phyloP scores from a whole-genome alignment of 37 sponge, comb jelly and placozoan genomes.

The Haliclona indistincta region DNA sequence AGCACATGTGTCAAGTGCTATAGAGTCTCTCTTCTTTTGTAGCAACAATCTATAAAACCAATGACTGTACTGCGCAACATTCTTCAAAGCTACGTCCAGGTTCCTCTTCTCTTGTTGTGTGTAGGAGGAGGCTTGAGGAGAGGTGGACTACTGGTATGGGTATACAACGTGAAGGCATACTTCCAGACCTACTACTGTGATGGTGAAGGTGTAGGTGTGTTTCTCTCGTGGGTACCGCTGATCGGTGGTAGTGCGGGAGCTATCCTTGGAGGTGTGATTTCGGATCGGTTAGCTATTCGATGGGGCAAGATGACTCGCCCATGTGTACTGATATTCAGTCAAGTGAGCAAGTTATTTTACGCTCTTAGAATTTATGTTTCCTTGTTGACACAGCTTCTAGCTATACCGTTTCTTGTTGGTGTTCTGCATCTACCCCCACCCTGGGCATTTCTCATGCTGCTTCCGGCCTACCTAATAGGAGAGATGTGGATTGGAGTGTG shows the following conservation, averaged over 20 bases:
- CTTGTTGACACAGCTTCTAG: conserved; percentile 32
- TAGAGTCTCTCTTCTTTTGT: conserved; percentile 24
- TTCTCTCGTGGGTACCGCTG: conserved; percentile 81
- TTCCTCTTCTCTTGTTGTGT: conserved; percentile 61
- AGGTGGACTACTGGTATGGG: conserved; percentile 79
- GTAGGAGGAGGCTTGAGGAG: conserved; percentile 71
- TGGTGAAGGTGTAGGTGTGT: conserved; percentile 33
- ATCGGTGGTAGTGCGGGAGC: conserved; percentile 79
- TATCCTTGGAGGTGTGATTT: conserved; percentile 68
- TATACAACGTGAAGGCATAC: conserved; percentile 76
- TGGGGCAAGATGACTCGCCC: conserved; percentile 38
- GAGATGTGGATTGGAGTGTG: conserved; percentile 91
- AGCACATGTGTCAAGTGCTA: conserved; percentile 7
- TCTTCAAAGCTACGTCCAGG: conserved; percentile 14
- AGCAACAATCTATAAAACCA: neutral
- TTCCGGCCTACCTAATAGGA: conserved; percentile 69
- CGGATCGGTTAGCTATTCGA: conserved; percentile 44
- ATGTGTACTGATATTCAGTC: conserved; percentile 77
- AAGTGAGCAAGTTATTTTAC: conserved; percentile 14
- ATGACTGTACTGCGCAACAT: conserved; percentile 8
- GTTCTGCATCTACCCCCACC: conserved; percentile 63
- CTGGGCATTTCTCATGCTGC: conserved; percentile 71
- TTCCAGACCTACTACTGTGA: conserved; percentile 38
- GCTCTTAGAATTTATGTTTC: neutral
- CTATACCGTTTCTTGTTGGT: conserved; percentile 74